Evolutionary conservation across 2,888 invertebrate genomes (phyloP).

Genomic region (Sphecodes monilicornis): DNA sequence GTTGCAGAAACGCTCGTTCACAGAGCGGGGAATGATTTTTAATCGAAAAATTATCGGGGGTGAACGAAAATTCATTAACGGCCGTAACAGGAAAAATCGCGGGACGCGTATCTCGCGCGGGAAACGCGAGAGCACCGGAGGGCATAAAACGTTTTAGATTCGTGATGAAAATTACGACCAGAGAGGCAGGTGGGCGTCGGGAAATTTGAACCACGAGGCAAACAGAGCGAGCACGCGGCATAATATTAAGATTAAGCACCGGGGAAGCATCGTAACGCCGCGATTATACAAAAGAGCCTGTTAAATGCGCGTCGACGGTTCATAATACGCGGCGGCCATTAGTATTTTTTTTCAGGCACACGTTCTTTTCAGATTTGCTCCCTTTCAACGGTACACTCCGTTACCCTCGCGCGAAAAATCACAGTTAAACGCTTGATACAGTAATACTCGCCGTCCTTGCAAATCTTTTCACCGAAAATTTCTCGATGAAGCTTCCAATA

Average conservation of each 20-base stretch:
- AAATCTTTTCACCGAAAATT: conserved; percentile 19
- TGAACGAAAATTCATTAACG: conserved; percentile 13
- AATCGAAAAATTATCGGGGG: conserved; percentile 40
- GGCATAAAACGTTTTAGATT: not conserved
- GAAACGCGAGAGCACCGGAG: not conserved
- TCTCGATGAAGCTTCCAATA: not conserved
- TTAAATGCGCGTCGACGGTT: conserved; percentile 37
- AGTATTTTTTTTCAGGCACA: conserved; percentile 48
- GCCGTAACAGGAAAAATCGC: not conserved
- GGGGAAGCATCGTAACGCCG: conserved; percentile 13
- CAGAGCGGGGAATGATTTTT: conserved; percentile 27
- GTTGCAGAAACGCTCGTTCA: conserved; percentile 16
- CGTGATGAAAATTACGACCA: not conserved
- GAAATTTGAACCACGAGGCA: conserved; percentile 5
- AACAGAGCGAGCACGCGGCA: conserved; percentile 18
- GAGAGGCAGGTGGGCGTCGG: conserved; percentile 13
- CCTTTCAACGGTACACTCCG: conserved; percentile 23
- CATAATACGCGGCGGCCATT: conserved; percentile 51
- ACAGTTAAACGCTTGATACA: conserved; percentile 73
- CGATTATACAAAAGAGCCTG: conserved; percentile 19
- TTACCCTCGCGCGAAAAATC: conserved; percentile 67
- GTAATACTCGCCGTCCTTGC: conserved; percentile 29
- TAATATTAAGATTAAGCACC: conserved; percentile 31
- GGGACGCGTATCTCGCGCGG: not conserved
- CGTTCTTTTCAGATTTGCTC: conserved; percentile 51